Percentiles rank a stretch among this genome's conserved stretches.
Evolutionary conservation across 2,888 invertebrate species (phyloP).

Genomic region (Eupelmus urozonus): DNA sequence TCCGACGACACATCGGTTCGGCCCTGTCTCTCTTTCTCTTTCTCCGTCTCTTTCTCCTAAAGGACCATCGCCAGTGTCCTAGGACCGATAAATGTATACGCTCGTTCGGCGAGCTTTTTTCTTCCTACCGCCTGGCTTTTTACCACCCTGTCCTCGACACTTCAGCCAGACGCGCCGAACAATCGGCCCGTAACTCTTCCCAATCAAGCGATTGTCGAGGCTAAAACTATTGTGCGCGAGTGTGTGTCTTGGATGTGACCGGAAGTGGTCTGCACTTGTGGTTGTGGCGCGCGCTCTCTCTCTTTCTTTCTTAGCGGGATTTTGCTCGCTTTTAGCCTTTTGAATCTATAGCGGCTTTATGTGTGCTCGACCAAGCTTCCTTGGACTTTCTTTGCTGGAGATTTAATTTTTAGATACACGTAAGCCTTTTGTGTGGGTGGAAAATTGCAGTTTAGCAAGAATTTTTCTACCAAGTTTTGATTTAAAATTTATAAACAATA

Average conservation of each 20-base stretch:
- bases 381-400: background rate
- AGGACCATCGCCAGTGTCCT: conserved; percentile 19
- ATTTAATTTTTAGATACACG: background rate
- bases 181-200: conserved; percentile 67
- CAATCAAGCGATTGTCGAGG: conserved; percentile 74
- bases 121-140: conserved; percentile 26
- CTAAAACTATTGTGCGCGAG: conserved; percentile 72
- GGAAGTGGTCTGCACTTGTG: conserved; percentile 46
- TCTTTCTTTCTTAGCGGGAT: background rate
- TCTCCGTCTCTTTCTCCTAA: conserved; percentile 12
- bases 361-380: background rate
- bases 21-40: background rate
- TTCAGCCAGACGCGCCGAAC: conserved; percentile 63
- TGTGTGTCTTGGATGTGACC: conserved; percentile 32
- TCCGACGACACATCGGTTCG: conserved; percentile 53
- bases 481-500: too few relatives aligned
- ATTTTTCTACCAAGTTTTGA: too few relatives aligned
- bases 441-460: background rate
- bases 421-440: background rate
- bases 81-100: conserved; percentile 48
- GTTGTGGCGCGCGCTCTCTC: background rate
- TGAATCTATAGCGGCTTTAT: conserved; percentile 7
- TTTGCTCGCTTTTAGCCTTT: background rate
- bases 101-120: conserved; percentile 53
- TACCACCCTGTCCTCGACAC: conserved; percentile 63